Conservation (phyloP, 2,113 vertebrate genomes). For the Apaloderma vittatum region DNA sequence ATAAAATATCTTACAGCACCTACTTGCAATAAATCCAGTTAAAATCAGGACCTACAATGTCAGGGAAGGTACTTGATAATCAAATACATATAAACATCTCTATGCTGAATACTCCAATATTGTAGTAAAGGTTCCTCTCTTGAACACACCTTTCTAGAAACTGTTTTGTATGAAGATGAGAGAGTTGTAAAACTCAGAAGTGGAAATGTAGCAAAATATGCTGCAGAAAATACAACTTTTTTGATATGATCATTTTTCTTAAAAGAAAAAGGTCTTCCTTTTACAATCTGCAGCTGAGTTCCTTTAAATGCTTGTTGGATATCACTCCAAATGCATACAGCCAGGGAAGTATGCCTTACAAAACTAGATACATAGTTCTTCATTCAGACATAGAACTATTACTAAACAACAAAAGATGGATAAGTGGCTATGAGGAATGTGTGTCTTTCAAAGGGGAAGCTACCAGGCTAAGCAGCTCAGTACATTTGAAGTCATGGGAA, state of each 20-base stretch:
- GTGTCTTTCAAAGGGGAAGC: neutral
- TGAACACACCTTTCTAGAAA: neutral
- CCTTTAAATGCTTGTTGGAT: neutral
- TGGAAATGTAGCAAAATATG: neutral
- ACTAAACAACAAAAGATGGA: conserved; percentile 9
- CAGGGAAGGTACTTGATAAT: neutral
- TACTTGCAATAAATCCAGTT: neutral
- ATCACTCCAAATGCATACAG: neutral
- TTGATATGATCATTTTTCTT: neutral
- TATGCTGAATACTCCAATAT: neutral
- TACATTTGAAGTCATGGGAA: neutral
- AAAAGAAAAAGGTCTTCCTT: neutral
- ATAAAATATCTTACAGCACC: neutral
- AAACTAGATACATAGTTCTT: neutral
- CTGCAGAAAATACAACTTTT: neutral
- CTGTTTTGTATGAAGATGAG: neutral
- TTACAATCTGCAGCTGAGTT: neutral
- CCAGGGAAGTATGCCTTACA: neutral
- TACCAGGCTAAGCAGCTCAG: neutral
- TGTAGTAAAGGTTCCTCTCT: neutral
- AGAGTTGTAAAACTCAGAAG: neutral
- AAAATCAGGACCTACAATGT: neutral
- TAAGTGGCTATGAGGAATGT: conserved; percentile 6
- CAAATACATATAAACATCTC: neutral
- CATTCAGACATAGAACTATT: neutral